Evolutionary conservation across 2,113 vertebrate species (phyloP).

Genomic region (Hucho hucho): DNA sequence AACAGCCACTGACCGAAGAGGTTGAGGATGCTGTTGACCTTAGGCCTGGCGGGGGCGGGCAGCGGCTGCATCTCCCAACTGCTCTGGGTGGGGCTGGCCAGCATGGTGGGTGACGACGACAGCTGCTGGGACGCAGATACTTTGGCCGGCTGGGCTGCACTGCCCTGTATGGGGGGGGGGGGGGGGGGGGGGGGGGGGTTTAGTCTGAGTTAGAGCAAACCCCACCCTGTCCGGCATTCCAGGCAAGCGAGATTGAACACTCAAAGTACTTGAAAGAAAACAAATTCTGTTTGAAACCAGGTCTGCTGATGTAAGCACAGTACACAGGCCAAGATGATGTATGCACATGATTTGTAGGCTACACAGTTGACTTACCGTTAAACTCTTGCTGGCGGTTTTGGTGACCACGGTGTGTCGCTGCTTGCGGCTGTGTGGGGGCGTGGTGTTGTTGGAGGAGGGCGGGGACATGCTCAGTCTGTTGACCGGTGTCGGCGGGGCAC

Average conservation of each 20-base stretch:
- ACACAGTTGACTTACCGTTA: constrained; percentile 75
- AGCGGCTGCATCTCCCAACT: constrained; percentile 89
- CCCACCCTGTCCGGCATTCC: too few relatives aligned
- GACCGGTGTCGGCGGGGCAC: constrained; percentile 90
- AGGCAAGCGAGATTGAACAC: too few relatives aligned
- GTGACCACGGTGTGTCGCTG: constrained; percentile 86
- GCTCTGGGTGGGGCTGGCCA: constrained; percentile 93
- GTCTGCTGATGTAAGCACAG: background rate
- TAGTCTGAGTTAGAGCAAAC: background rate
- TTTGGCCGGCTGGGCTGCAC: constrained; percentile 83
- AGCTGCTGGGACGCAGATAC: constrained; percentile 80
- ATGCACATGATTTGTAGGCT: too few relatives aligned
- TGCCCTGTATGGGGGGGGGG: constrained; percentile 66
- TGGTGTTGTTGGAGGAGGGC: constrained; percentile 81
- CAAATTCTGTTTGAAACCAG: background rate
- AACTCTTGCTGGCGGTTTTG: constrained; percentile 88
- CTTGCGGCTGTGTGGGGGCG: constrained; percentile 88
- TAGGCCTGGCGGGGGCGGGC: constrained; percentile 88
- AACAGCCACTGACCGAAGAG: constrained; percentile 97
- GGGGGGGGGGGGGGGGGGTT: background rate
- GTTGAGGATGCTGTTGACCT: constrained; percentile 97
- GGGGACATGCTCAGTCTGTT: constrained; percentile 93
- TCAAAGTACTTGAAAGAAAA: background rate
- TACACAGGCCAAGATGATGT: background rate
- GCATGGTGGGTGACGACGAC: constrained; percentile 84